A percentile compares a stretch with the other conserved stretches of the same genome.
Conservation (phyloP, 1,140 invertebrate species). For the Aphelenchoides avenae region DNA sequence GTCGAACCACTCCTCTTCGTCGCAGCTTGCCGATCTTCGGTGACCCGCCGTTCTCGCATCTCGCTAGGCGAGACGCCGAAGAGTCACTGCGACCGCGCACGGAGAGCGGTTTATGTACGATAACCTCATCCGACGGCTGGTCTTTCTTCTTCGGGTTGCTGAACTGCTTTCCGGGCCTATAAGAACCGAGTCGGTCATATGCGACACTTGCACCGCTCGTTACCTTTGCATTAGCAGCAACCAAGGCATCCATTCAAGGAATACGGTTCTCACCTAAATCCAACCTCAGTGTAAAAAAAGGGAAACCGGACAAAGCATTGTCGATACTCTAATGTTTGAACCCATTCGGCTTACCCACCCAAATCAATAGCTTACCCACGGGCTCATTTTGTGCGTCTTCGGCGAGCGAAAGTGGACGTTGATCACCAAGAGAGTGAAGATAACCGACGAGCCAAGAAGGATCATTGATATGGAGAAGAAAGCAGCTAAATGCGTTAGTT, state of each 20-base stretch:
- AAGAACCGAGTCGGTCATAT: constrained; percentile 73
- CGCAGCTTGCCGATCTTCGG: no score
- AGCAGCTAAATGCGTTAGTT: constrained; percentile 28
- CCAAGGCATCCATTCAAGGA: constrained; percentile 92
- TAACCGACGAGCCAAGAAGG: constrained; percentile 50
- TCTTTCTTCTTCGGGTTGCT: constrained; percentile 26
- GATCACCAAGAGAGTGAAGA: constrained; percentile 52
- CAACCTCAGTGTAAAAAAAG: constrained; percentile 23
- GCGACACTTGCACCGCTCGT: no score
- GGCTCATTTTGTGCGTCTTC: constrained; percentile 51
- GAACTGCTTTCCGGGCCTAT: constrained; percentile 16
- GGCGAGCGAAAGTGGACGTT: constrained; percentile 52
- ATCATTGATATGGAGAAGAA: constrained; percentile 58
- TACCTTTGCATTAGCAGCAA: constrained; percentile 89
- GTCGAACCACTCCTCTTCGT: no score
- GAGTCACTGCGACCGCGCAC: neutral
- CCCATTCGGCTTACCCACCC: constrained; percentile 30
- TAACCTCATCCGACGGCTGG: neutral
- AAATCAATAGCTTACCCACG: constrained; percentile 32
- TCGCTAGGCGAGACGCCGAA: neutral
- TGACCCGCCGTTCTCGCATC: neutral
- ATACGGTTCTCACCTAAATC: constrained; percentile 77
- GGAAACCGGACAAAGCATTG: constrained; percentile 16
- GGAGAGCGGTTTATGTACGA: neutral
- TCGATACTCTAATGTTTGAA: constrained; percentile 33